Percentiles rank a stretch among this genome's conserved stretches.
These are phyloP conservation scores for Pristionchus entomophagus DNA, from an alignment of 2,888 invertebrate genomes.

Conservation along the genomic window DNA sequence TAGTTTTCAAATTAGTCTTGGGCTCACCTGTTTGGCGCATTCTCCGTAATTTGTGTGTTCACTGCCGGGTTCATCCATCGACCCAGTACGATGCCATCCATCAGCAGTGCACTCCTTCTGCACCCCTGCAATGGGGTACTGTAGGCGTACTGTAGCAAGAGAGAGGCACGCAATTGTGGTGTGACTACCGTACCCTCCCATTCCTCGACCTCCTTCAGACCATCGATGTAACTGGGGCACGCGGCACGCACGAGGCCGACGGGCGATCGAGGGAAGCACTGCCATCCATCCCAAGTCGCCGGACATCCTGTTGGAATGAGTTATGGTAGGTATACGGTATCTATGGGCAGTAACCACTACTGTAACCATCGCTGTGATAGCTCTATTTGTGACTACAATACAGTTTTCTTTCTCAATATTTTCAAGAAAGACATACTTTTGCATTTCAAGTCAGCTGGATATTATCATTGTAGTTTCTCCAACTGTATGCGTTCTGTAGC, in stretches of 20 bases:
- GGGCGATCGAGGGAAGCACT: constrained; percentile 64
- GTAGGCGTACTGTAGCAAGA: neutral
- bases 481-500: too few relatives aligned
- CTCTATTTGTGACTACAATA: too few relatives aligned
- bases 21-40: constrained; percentile 50
- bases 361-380: too few relatives aligned
- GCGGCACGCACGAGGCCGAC: neutral
- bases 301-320: constrained; percentile 61
- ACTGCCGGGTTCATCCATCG: neutral
- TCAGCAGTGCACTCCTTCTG: constrained; percentile 55
- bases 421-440: too few relatives aligned
- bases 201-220: neutral
- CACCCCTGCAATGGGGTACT: constrained; percentile 56
- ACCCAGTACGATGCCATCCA: constrained; percentile 55
- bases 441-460: too few relatives aligned
- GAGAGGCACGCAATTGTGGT: neutral
- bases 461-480: too few relatives aligned
- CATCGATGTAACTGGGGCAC: constrained; percentile 71
- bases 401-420: too few relatives aligned
- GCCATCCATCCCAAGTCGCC: constrained; percentile 75
- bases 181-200: neutral
- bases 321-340: neutral
- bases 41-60: constrained; percentile 66
- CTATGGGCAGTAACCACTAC: too few relatives aligned
- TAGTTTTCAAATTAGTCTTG: too few relatives aligned